Evolutionary conservation across 2,113 vertebrate species (phyloP).

Genomic region (Boulengeromyrus knoepffleri): DNA sequence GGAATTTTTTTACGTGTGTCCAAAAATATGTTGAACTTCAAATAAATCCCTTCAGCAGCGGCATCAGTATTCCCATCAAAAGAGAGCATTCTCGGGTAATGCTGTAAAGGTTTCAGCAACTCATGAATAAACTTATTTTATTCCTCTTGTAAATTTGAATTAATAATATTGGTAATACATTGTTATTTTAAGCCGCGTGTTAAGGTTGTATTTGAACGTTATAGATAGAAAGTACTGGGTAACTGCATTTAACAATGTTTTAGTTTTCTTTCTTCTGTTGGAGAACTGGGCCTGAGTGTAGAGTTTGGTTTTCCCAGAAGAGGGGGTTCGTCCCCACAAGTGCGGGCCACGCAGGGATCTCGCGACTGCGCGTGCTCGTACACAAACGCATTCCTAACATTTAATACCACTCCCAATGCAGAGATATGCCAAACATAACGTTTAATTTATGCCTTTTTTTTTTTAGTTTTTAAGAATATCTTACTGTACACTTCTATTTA

Average conservation of each 20-base stretch:
- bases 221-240: background rate
- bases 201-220: background rate
- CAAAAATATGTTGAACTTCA: background rate
- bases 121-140: background rate
- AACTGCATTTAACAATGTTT: background rate
- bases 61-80: slow-evolving; percentile 2
- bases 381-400: background rate
- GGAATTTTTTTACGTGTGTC: background rate
- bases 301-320: slow-evolving; percentile 1
- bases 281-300: background rate
- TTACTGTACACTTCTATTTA: background rate
- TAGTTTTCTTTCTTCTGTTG: background rate
- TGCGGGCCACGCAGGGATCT: background rate
- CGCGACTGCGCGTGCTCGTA: background rate
- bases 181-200: background rate
- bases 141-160: background rate
- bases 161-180: background rate
- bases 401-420: background rate
- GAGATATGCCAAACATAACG: background rate
- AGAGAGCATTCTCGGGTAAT: background rate
- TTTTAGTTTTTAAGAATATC: background rate
- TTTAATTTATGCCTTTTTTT: background rate
- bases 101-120: background rate
- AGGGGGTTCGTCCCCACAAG: background rate
- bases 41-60: background rate